Percentiles rank a stretch among this genome's conserved stretches.
Conservation (phyloP, 2,113 vertebrate species). For the Lepus europaeus region DNA sequence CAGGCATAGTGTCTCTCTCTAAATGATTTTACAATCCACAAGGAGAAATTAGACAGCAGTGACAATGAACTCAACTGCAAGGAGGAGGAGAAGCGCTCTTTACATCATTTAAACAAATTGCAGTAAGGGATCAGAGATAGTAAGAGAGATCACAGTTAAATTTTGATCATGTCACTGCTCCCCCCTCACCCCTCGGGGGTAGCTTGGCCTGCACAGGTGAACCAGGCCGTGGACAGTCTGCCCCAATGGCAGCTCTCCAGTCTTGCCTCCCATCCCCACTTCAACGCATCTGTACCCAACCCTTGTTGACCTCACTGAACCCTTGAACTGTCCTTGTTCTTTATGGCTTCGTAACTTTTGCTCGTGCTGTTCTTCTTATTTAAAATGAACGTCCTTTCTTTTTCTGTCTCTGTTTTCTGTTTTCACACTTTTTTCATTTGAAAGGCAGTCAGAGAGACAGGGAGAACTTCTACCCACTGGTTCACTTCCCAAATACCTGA, state of each 20-base stretch:
- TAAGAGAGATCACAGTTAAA: background rate
- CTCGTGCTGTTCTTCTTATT: background rate
- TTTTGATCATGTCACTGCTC: background rate
- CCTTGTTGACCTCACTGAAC: background rate
- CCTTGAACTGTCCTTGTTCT: background rate
- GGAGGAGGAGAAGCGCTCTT: background rate
- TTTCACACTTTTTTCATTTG: too few species aligned
- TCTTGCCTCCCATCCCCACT: accelerated
- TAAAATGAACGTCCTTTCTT: background rate
- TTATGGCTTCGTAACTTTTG: background rate
- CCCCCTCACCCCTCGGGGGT: accelerated
- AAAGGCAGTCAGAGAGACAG: too few species aligned
- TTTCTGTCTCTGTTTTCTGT: background rate
- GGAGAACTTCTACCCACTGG: too few species aligned
- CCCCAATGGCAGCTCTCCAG: accelerated
- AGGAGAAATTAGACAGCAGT: background rate
- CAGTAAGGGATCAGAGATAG: background rate
- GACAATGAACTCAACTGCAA: background rate
- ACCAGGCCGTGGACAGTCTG: background rate
- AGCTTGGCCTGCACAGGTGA: background rate
- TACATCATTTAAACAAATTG: conserved; percentile 10
- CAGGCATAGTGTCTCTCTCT: background rate
- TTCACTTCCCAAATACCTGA: too few species aligned
- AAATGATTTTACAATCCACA: background rate
- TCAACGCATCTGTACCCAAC: accelerated